phyloP scores from a whole-genome alignment of 2,113 vertebrate genomes.

The Tachuris rubrigastra region DNA sequence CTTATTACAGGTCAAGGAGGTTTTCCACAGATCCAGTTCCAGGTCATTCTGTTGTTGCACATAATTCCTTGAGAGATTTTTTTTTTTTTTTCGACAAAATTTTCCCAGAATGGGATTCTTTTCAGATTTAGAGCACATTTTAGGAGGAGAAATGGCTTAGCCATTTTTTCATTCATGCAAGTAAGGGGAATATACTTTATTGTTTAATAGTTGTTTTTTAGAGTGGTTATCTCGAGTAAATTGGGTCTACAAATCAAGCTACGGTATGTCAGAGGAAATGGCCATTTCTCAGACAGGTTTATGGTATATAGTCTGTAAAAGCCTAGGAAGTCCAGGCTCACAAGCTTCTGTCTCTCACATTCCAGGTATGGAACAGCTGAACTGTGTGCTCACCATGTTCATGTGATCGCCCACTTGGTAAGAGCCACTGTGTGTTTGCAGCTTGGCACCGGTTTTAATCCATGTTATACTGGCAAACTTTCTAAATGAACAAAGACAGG shows the following conservation, averaged over 20 bases:
- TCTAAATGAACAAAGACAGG: background rate
- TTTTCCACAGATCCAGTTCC: background rate
- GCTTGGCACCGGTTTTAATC: background rate
- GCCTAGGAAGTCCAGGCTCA: background rate
- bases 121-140: background rate
- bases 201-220: background rate
- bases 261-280: background rate
- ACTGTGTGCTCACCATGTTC: slow-evolving; percentile 88
- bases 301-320: background rate
- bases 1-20: background rate
- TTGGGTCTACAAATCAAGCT: background rate
- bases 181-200: background rate
- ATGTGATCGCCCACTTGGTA: slow-evolving; percentile 86
- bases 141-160: background rate
- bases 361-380: slow-evolving; percentile 90
- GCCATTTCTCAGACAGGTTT: background rate
- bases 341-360: background rate
- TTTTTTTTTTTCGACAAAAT: background rate
- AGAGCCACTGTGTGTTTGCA: slow-evolving; percentile 34
- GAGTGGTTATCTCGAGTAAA: background rate
- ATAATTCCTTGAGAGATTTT: background rate
- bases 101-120: background rate
- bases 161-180: background rate
- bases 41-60: background rate
- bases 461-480: background rate